A percentile compares a stretch with the other conserved stretches of the same genome.
phyloP scores from a whole-genome alignment of 2,113 vertebrate genomes.

The Macheiramphus alcinus region DNA sequence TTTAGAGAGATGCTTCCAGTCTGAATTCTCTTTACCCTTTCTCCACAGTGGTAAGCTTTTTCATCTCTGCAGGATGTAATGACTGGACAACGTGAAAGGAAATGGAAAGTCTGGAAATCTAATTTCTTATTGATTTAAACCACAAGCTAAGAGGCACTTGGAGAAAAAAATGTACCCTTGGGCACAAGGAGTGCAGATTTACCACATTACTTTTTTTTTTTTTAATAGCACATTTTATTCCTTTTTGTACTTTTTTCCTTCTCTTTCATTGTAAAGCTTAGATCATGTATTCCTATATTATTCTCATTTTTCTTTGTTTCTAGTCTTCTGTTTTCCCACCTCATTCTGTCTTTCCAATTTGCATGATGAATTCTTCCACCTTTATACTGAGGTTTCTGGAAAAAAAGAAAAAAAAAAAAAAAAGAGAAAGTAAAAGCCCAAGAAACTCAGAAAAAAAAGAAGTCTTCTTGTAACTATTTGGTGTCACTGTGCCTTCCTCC shows the following conservation, averaged over 20 bases:
- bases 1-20: neutral
- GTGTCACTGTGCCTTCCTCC: neutral
- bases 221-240: neutral
- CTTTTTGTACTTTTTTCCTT: neutral
- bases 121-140: neutral
- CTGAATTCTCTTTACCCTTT: neutral
- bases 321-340: neutral
- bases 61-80: neutral
- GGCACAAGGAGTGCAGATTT: neutral
- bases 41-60: neutral
- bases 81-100: neutral
- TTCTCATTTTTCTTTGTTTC: neutral
- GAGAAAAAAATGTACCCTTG: neutral
- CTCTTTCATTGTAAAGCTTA: neutral
- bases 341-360: neutral
- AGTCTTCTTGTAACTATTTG: neutral
- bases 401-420: neutral
- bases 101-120: neutral
- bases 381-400: neutral
- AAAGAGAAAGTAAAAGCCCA: neutral
- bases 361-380: neutral
- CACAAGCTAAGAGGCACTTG: neutral
- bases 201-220: neutral
- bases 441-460: rapidly evolving
- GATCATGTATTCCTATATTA: neutral